Evolutionary conservation across 2,888 invertebrate species (phyloP), one percentile per base, ranked within the genome.

Genomic region (Sylvicola fuscatus): DNA sequence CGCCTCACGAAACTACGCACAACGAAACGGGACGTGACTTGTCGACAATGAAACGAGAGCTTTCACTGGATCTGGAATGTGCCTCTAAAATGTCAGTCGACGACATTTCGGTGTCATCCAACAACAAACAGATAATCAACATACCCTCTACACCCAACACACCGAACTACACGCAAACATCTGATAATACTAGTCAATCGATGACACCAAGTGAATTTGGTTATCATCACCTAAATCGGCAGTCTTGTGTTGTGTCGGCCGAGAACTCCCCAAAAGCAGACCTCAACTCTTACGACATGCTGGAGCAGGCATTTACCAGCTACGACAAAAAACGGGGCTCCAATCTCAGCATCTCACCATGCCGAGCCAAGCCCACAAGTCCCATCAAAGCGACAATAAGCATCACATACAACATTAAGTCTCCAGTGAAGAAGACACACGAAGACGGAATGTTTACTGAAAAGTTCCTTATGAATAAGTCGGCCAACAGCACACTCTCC

Each of bases 301-400:
- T 46, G 7, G 46, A 47, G 15, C 40, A 43, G 16, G 37, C 46
- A 3, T 47, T 46, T 26, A 37, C 43, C 5, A 44, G 44, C 35
- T 46, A 46, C 37, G 47, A 46, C n/a, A 41, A 41, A 14, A 34
- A 37, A 14, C 36, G 38, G 10, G 51, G 54, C 14, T 52, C 54
- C 48, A 58, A 60, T 15, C 60, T 58, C 1, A 60, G 60, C 2
- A 62, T 61, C 45, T 60, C 60, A 33, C 60, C 62, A 0, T 61
- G 12, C n/a, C 4, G 11, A 29, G 54, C 56, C 2, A 63, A 63
- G 1, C 44, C 62, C 8, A 61, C 62, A 46, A 70, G 70, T 46
- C 72, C 72, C 0, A 52, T 76, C 1, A 66, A 73, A 47, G 74
- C 76, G 2, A 77, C 77, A 1, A 77, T 77, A 15, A 76, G 72